Conservation (phyloP, 1,140 invertebrate genomes). For the Drosophila funebris region DNA sequence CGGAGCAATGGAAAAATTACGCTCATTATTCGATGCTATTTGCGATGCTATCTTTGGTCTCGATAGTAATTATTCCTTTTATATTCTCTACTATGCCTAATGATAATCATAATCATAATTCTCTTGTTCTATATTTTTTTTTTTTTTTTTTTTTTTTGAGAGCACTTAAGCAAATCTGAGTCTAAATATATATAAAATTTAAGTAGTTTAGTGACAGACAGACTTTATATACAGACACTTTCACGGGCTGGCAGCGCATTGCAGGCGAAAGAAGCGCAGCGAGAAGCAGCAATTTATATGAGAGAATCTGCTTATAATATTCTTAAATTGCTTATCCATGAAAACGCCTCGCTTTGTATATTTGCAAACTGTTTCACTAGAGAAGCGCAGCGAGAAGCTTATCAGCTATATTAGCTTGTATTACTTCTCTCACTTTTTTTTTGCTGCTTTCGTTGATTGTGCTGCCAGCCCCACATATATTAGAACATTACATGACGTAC, state of each 20-base stretch:
- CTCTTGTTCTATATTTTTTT: constrained; percentile 1
- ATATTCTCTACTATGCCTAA: constrained; percentile 78
- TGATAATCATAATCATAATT: constrained; percentile 66
- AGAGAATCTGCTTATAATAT: too few relatives aligned
- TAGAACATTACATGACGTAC: constrained; percentile 8
- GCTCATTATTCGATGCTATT: constrained; percentile 82
- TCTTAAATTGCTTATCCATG: too few relatives aligned
- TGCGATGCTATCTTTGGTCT: constrained; percentile 82
- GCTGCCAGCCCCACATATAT: background rate
- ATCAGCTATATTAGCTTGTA: background rate
- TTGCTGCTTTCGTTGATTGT: background rate
- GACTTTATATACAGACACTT: constrained; percentile 14
- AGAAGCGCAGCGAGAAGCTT: background rate
- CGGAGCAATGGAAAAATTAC: constrained; percentile 81
- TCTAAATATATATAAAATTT: constrained; percentile 54
- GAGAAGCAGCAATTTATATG: background rate
- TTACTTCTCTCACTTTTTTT: background rate
- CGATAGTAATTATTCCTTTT: constrained; percentile 81
- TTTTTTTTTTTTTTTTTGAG: constrained; percentile 73
- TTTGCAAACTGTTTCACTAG: too few relatives aligned
- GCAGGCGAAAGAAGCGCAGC: background rate
- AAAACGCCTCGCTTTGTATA: too few relatives aligned
- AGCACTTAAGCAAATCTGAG: constrained; percentile 61
- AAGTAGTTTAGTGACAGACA: constrained; percentile 58
- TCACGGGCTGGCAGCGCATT: background rate